Percentiles rank a stretch among this genome's conserved stretches.
These are phyloP conservation scores for Cephus pygmeus DNA, from an alignment of 2,888 invertebrate species.

Conservation along the genomic window DNA sequence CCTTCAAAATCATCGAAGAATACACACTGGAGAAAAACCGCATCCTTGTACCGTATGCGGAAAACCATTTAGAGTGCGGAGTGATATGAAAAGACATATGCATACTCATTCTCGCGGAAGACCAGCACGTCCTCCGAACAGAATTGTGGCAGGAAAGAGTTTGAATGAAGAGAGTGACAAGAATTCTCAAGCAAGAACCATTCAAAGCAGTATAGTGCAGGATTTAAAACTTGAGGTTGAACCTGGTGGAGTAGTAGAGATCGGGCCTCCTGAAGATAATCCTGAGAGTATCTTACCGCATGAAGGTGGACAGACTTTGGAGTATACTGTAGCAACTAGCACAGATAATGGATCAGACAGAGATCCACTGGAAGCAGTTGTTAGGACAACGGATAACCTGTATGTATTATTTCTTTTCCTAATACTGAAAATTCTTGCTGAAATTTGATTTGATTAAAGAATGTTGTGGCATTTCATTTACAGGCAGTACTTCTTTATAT, in stretches of 20 bases:
- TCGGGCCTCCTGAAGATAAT: slow-evolving; percentile 54
- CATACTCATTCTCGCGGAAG: slow-evolving; percentile 73
- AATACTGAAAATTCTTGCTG: slow-evolving; percentile 20
- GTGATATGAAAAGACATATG: slow-evolving; percentile 85
- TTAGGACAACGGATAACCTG: slow-evolving; percentile 63
- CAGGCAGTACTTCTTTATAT: slow-evolving; percentile 56
- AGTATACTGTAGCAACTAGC: slow-evolving; percentile 46
- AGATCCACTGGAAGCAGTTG: slow-evolving; percentile 65
- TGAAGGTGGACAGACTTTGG: slow-evolving; percentile 52
- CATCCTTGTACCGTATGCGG: slow-evolving; percentile 81
- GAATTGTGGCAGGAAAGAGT: slow-evolving; percentile 24
- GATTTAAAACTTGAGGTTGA: slow-evolving; percentile 59
- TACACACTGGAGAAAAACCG: slow-evolving; percentile 87
- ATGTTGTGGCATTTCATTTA: slow-evolving; percentile 20
- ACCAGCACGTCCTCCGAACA: slow-evolving; percentile 38
- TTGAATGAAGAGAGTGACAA: slow-evolving; percentile 28
- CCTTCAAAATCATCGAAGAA: slow-evolving; percentile 83
- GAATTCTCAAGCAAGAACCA: slow-evolving; percentile 38
- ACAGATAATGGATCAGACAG: slow-evolving; percentile 49
- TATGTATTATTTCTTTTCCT: slow-evolving; percentile 63
- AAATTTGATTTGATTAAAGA: neutral
- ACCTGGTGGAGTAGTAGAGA: slow-evolving; percentile 53
- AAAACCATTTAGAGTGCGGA: slow-evolving; percentile 84
- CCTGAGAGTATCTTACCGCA: slow-evolving; percentile 61
- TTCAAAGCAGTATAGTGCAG: slow-evolving; percentile 55